These are phyloP conservation scores for Bos taurus DNA, from an alignment of 2,113 vertebrate species.

Conservation along the genomic window ARS-UCD2.0 NC_037328.1:18593501-18594000, in stretches of 20 bases:
- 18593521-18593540: background rate
- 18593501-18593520: background rate
- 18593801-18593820: background rate
- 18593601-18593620: background rate
- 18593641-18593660: background rate
- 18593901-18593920: background rate
- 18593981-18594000: background rate
- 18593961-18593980: background rate
- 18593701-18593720: background rate
- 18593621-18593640: background rate
- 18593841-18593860: background rate
- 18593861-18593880: background rate
- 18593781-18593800: background rate
- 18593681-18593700: background rate
- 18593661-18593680: background rate
- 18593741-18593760: background rate
- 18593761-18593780: background rate
- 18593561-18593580: background rate
- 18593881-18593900: background rate
- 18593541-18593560: background rate
- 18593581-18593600: background rate
- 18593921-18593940: background rate
- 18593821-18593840: background rate
- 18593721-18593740: background rate
- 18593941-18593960: background rate